Conservation (phyloP, 2,113 vertebrate genomes). For the Pandion haliaetus region DNA sequence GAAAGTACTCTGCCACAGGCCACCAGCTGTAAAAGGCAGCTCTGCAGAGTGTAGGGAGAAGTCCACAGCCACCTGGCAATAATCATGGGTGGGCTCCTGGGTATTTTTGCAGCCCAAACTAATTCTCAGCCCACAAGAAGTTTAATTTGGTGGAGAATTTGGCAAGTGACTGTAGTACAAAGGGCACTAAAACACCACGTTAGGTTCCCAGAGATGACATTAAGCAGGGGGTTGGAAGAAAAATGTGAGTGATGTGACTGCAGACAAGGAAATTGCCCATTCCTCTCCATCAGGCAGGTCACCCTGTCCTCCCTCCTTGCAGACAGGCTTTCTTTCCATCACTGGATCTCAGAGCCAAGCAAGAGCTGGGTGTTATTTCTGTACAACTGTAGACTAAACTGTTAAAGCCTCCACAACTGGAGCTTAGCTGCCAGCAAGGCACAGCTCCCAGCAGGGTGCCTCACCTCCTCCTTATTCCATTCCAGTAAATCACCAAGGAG, state of each 20-base stretch:
- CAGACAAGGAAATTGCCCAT: not conserved
- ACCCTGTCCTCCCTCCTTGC: not conserved
- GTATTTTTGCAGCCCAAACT: not conserved
- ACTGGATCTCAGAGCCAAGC: not conserved
- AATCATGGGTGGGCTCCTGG: not conserved
- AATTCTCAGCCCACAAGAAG: not conserved
- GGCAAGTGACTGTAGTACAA: not conserved
- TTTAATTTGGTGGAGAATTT: not conserved
- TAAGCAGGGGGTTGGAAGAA: not conserved
- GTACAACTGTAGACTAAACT: constrained; percentile 41
- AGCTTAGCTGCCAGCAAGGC: not conserved
- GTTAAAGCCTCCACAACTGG: not conserved
- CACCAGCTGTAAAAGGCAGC: not conserved
- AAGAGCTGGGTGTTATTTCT: not conserved
- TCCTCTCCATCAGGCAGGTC: constrained; percentile 13
- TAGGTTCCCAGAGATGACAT: not conserved
- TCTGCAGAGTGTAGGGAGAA: not conserved
- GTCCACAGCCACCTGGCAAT: not conserved
- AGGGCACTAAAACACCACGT: not conserved
- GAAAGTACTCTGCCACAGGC: not conserved
- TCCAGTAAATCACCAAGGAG: not conserved
- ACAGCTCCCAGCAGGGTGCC: not conserved
- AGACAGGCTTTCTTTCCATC: not conserved
- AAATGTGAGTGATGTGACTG: not conserved
- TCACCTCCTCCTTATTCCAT: not conserved